Conservation (phyloP, 1,140 invertebrate genomes). For the Watersipora subatra region DNA sequence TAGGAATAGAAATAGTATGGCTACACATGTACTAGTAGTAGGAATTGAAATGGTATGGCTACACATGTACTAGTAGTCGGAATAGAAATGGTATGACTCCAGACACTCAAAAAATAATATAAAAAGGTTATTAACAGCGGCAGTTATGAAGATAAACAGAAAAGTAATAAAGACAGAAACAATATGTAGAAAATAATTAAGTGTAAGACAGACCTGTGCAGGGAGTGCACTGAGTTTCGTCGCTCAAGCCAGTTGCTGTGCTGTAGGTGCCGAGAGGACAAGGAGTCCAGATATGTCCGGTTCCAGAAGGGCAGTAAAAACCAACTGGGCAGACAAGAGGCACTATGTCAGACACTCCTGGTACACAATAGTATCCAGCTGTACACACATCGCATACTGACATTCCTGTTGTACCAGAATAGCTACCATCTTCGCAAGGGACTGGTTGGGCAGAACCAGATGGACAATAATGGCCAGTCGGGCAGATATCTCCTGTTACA, state of each 20-base stretch:
- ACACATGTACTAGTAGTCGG: too few relatives aligned
- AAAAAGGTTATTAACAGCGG: too few relatives aligned
- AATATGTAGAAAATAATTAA: constrained; percentile 16
- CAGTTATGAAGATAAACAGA: too few relatives aligned
- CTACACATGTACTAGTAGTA: too few relatives aligned
- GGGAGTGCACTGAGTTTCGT: constrained; percentile 24
- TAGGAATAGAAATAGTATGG: too few relatives aligned
- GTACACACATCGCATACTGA: constrained; percentile 26
- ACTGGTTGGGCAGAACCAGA: constrained; percentile 20
- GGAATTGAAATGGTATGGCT: too few relatives aligned
- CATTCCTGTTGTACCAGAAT: constrained; percentile 24
- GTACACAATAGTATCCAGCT: constrained; percentile 23
- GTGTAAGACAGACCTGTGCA: constrained; percentile 29
- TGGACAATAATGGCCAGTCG: constrained; percentile 24
- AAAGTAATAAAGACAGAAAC: constrained; percentile 11
- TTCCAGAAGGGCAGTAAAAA: constrained; percentile 12
- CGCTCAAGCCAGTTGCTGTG: constrained; percentile 16
- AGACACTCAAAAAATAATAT: too few relatives aligned
- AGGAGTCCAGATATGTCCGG: constrained; percentile 6
- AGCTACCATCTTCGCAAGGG: constrained; percentile 26
- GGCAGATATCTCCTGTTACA: constrained; percentile 22
- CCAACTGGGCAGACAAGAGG: constrained; percentile 14
- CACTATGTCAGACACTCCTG: constrained; percentile 19
- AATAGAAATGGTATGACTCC: too few relatives aligned
- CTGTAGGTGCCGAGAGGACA: constrained; percentile 27